phyloP scores from a whole-genome alignment of 2,113 vertebrate species.

The Hippocampus barbouri region DNA sequence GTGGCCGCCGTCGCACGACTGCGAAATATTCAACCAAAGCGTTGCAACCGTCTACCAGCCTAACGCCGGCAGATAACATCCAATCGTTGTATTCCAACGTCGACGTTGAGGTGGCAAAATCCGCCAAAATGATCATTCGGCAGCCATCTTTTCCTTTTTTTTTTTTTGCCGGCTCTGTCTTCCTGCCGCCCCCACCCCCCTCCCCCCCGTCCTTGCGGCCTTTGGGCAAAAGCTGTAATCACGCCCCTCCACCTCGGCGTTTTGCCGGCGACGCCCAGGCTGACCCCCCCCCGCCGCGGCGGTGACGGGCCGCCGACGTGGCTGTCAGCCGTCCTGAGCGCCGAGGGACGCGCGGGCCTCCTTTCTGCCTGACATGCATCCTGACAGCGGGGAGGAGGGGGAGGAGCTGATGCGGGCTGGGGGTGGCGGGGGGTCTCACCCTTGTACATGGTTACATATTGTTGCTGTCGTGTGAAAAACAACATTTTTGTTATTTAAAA shows the following conservation, averaged over 20 bases:
- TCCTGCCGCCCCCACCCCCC: too few species aligned
- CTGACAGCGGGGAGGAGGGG: slow-evolving; percentile 23
- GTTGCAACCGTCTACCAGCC: too few species aligned
- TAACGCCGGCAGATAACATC: too few species aligned
- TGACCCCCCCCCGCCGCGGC: slow-evolving; percentile 56
- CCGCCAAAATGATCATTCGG: too few species aligned
- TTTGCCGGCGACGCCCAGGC: slow-evolving; percentile 16
- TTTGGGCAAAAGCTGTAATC: background rate
- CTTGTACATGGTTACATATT: too few species aligned
- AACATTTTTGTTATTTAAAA: too few species aligned
- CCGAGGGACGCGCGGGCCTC: slow-evolving; percentile 50
- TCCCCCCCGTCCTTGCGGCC: background rate
- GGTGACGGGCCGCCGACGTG: slow-evolving; percentile 51
- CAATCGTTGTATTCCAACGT: too few species aligned
- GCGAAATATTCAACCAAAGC: too few species aligned
- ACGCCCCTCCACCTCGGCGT: background rate
- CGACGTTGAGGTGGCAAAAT: too few species aligned
- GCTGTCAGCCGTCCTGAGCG: slow-evolving; percentile 61
- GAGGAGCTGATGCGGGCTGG: background rate
- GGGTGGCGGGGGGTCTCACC: background rate
- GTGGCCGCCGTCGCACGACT: background rate
- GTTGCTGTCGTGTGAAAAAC: too few species aligned
- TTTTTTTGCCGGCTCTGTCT: too few species aligned
- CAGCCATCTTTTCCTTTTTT: background rate
- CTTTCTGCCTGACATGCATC: slow-evolving; percentile 38